Conservation (phyloP, 2,888 invertebrate species). For the Drosophila heteroneura region DNA sequence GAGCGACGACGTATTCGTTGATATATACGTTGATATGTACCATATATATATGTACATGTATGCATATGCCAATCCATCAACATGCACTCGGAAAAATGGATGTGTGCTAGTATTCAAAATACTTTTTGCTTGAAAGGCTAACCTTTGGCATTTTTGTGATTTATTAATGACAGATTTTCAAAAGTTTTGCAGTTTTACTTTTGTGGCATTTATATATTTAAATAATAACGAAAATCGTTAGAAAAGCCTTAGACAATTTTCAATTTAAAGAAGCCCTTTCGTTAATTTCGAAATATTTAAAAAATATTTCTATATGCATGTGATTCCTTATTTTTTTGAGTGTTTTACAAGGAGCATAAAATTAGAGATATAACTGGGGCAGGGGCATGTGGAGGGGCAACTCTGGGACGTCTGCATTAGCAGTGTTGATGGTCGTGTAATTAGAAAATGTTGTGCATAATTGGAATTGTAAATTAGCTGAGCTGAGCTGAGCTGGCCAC, state of each 20-base stretch:
- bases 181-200: background rate
- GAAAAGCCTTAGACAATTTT: background rate
- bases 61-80: constrained; percentile 11
- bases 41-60: background rate
- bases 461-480: constrained; percentile 82
- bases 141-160: background rate
- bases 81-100: constrained; percentile 4
- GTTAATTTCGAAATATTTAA: background rate
- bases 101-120: background rate
- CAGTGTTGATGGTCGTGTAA: constrained; percentile 78
- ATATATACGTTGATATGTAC: constrained; percentile 37
- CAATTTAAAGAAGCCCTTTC: background rate
- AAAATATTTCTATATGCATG: background rate
- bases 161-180: too few species aligned
- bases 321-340: background rate
- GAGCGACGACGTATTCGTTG: constrained; percentile 72
- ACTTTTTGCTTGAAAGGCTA: background rate
- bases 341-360: constrained; percentile 5
- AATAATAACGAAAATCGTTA: background rate
- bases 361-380: background rate
- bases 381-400: background rate
- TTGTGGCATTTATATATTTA: background rate
- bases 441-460: constrained; percentile 81
- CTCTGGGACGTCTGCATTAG: constrained; percentile 18
- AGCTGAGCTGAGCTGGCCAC: constrained; percentile 22